Evolutionary conservation across 2,888 invertebrate species (phyloP).

Genomic region (Sialis fuliginosa): DNA sequence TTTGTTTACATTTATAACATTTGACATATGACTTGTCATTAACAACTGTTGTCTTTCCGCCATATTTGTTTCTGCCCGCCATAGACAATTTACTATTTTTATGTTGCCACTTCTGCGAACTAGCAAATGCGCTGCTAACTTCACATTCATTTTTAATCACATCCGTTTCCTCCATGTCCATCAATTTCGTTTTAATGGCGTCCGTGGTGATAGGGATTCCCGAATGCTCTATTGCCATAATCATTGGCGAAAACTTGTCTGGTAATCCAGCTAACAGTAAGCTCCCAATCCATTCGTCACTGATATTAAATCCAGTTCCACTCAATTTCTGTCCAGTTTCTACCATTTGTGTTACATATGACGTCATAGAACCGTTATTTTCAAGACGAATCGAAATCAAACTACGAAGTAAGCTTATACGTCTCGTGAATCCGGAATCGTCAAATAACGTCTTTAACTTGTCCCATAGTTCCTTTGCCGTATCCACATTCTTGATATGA

Average conservation of each 20-base stretch:
- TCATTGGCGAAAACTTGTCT: conserved; percentile 12
- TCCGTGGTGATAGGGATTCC: conserved; percentile 13
- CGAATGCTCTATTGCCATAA: conserved; percentile 14
- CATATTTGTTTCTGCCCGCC: background rate
- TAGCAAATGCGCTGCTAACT: background rate
- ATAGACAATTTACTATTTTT: background rate
- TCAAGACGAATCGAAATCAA: conserved; percentile 14
- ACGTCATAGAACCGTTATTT: conserved; percentile 12
- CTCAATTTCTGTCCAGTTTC: conserved; percentile 13
- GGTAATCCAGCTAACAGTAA: conserved; percentile 13
- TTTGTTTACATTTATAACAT: conserved; percentile 2
- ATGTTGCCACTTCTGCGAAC: too few species aligned
- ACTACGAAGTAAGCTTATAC: conserved; percentile 13
- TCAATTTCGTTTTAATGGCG: conserved; percentile 14
- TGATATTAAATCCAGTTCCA: conserved; percentile 15
- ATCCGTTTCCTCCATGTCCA: conserved; percentile 10
- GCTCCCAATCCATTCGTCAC: conserved; percentile 15
- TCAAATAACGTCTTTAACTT: conserved; percentile 14
- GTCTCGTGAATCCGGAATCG: conserved; percentile 15
- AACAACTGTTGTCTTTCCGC: background rate
- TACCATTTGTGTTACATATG: conserved; percentile 15
- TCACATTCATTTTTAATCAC: background rate
- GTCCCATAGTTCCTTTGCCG: conserved; percentile 12
- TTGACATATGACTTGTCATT: background rate
- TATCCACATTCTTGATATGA: conserved; percentile 12